Conservation (phyloP, 2,797 vertebrate genomes). For the Myotis daubentonii region DNA sequence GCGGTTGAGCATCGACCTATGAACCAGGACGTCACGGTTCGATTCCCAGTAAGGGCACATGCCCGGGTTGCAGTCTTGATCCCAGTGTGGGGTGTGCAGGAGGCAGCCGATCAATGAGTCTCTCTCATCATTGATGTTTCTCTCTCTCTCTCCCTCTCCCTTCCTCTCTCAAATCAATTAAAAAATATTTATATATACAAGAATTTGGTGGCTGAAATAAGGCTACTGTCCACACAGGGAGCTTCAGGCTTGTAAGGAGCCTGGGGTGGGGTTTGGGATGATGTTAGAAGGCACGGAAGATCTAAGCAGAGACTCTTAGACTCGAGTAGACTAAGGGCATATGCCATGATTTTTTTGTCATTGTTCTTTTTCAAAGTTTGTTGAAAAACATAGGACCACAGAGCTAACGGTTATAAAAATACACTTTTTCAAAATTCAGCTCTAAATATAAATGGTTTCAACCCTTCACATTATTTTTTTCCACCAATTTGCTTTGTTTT, state of each 20-base stretch:
- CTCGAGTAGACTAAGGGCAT: not conserved
- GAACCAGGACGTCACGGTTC: too few relatives aligned
- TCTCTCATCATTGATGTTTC: too few relatives aligned
- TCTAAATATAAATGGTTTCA: slow-evolving; percentile 54
- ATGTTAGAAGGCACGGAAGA: not conserved
- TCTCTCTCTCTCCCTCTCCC: too few relatives aligned
- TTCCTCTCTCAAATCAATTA: too few relatives aligned
- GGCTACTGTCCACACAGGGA: not conserved
- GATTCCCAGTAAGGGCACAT: too few relatives aligned
- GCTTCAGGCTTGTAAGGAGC: not conserved
- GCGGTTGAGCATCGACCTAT: too few relatives aligned
- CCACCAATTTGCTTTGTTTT: slow-evolving; percentile 46
- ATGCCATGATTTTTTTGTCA: not conserved
- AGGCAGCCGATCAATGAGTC: too few relatives aligned
- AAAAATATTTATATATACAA: too few relatives aligned
- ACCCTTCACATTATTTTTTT: not conserved
- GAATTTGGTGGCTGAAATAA: not conserved
- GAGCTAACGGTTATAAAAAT: slow-evolving; percentile 28
- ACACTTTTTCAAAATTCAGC: not conserved
- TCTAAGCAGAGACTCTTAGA: not conserved
- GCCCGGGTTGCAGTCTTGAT: too few relatives aligned
- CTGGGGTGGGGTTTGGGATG: not conserved
- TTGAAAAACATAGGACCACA: slow-evolving; percentile 11
- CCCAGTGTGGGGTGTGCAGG: too few relatives aligned
- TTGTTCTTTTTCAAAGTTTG: slow-evolving; percentile 43